Conservation (phyloP, 2,113 vertebrate genomes). For the Beaufortia kweichowensis region DNA sequence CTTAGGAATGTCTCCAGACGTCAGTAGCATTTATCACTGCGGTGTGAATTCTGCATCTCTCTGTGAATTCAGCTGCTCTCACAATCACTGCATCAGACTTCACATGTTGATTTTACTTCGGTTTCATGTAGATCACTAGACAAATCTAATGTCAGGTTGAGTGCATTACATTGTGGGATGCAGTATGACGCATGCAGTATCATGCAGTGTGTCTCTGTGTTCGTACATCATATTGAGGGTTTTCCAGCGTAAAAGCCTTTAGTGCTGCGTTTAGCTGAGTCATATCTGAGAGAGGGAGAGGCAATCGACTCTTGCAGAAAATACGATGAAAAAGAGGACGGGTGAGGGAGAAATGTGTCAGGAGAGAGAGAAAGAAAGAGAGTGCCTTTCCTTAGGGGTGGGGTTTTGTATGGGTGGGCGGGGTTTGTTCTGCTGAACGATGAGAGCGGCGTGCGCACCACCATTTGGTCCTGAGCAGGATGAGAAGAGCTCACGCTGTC, state of each 20-base stretch:
- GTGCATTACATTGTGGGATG: background rate
- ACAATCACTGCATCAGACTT: background rate
- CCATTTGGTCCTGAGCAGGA: conserved; percentile 43
- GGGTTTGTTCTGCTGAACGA: conserved; percentile 44
- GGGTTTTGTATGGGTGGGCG: conserved; percentile 57
- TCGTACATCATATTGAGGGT: conserved; percentile 4
- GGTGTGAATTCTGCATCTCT: conserved; percentile 40
- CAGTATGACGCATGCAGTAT: too few relatives aligned
- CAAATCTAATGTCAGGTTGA: too few relatives aligned
- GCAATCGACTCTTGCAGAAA: conserved; percentile 24
- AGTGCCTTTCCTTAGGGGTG: conserved; percentile 49
- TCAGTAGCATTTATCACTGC: conserved; percentile 12
- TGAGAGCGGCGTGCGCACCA: conserved; percentile 41
- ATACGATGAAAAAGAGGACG: conserved; percentile 51
- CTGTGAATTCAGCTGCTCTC: conserved; percentile 10
- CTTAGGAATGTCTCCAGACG: conserved; percentile 10
- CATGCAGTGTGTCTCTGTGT: background rate
- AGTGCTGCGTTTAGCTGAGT: conserved; percentile 67
- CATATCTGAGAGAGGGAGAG: conserved; percentile 60
- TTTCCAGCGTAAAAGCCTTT: conserved; percentile 4
- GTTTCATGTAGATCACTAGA: too few relatives aligned
- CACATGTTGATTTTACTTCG: too few relatives aligned
- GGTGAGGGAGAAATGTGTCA: conserved; percentile 34
- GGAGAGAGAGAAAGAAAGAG: conserved; percentile 42
- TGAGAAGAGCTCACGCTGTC: conserved; percentile 44